Evolutionary conservation across 2,797 vertebrate species (phyloP), one percentile per base, ranked within the genome.

Genomic region (Eulemur rubriventer): DNA sequence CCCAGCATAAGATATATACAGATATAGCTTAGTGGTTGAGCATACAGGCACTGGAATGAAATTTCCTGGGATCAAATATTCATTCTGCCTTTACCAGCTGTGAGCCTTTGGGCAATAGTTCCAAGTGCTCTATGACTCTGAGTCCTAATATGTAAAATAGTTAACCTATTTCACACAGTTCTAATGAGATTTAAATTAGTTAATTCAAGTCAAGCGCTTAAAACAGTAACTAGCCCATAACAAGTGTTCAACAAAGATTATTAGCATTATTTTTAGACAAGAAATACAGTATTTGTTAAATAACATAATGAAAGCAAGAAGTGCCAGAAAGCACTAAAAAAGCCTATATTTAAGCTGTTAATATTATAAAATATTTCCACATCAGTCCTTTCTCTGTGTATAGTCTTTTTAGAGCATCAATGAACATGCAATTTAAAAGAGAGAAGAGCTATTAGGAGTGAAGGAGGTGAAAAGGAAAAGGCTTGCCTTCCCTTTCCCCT

Each of bases 391-490:
- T 94, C 59, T 96, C 61, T 88, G 61, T 67, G 69, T 35, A 17
- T 69, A 67, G 83, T 81, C 61, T 80, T 95, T 80, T 92, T 41
- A 88, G 35, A 94, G 81, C 16, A 43, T 92, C 96, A 91, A 20
- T 91, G 78, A 95, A 92, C 91, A 97, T 92, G 86, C 73, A 82
- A 57, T 96, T 97, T 96, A 91, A 89, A 83, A 96, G 61, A 82
- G 33, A 85, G 57, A 94, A 97, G n/a, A 24, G 57, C 67, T 82
- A 14, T n/a, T n/a, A 75, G 75, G 81, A 95, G 63, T 6, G 80
- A 97, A 81, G 59, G 78, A 86, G 52, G 50, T 80, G 70, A 83
- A 78, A 80, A 93, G 48, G 35, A 73, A 96, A 96, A 95, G 72
- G 50, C 80, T 80, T 96, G 80, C 76, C 69, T 94, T 84, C 84